These are phyloP conservation scores for Calliphora vicina DNA, from an alignment of 1,140 invertebrate genomes.

Conservation along the genomic window DNA sequence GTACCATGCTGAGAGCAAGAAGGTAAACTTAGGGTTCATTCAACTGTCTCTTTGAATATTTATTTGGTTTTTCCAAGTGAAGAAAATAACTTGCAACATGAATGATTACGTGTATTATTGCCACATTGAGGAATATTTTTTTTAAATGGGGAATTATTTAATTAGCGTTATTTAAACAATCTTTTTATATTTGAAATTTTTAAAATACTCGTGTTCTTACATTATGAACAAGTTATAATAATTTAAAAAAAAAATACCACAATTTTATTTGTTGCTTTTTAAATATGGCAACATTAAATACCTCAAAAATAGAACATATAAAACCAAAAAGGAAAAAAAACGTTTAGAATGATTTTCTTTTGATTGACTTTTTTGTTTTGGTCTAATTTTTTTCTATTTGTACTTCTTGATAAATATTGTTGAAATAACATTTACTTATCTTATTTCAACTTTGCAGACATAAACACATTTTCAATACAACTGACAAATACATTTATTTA, in stretches of 20 bases:
- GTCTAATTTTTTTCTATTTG: neutral
- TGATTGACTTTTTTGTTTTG: neutral
- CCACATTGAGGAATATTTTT: neutral
- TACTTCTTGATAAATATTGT: constrained; percentile 19
- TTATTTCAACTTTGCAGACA: constrained; percentile 28
- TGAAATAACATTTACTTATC: constrained; percentile 32
- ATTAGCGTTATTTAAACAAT: neutral
- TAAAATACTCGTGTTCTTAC: too few relatives aligned
- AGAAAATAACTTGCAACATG: neutral
- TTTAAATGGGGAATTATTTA: neutral
- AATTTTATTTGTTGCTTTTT: too few relatives aligned
- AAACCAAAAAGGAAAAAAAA: neutral
- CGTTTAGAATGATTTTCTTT: neutral
- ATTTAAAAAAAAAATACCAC: too few relatives aligned
- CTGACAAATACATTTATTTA: neutral
- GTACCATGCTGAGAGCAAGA: neutral
- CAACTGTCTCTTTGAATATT: neutral
- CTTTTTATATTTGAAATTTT: neutral
- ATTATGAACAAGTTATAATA: too few relatives aligned
- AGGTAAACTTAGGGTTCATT: neutral
- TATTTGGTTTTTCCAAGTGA: neutral
- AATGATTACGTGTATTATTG: neutral
- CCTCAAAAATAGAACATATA: neutral
- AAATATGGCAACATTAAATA: neutral
- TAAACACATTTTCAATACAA: constrained; percentile 21